Evolutionary conservation across 1,140 invertebrate genomes (phyloP).

Genomic region (Elymnias hypermnestra): DNA sequence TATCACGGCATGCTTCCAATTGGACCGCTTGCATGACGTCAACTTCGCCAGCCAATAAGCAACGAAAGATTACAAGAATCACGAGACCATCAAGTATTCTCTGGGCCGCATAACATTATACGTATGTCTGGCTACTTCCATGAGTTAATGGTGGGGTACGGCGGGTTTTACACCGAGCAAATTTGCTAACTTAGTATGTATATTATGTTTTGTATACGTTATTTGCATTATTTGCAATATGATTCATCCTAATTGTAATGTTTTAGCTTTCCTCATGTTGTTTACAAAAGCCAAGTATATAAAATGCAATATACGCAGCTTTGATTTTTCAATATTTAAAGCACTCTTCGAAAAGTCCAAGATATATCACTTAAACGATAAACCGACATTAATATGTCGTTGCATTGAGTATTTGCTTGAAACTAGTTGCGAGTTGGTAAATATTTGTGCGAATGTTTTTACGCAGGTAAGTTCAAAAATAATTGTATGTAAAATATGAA

Average conservation of each 20-base stretch:
- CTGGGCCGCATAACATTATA: slow-evolving; percentile 23
- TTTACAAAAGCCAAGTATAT: too few relatives aligned
- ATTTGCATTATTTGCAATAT: slow-evolving; percentile 7
- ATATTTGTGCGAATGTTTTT: too few relatives aligned
- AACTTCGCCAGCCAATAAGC: slow-evolving; percentile 46
- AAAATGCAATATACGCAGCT: too few relatives aligned
- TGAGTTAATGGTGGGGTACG: slow-evolving; percentile 19
- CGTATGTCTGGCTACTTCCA: too few relatives aligned
- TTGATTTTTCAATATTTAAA: too few relatives aligned
- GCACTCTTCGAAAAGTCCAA: too few relatives aligned
- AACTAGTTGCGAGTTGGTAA: too few relatives aligned
- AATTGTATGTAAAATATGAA: too few relatives aligned
- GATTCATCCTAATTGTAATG: slow-evolving; percentile 7
- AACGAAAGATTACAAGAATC: slow-evolving; percentile 32
- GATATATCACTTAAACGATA: too few relatives aligned
- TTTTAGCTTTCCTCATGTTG: background rate
- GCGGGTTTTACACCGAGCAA: slow-evolving; percentile 29
- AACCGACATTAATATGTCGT: too few relatives aligned
- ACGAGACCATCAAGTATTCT: slow-evolving; percentile 47
- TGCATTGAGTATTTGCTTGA: too few relatives aligned
- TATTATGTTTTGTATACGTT: background rate
- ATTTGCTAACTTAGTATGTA: slow-evolving; percentile 9
- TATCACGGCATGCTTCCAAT: slow-evolving; percentile 38
- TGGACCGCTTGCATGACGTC: slow-evolving; percentile 55
- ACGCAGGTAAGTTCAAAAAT: too few relatives aligned